Base-by-base conservation (phyloP, 2,888 invertebrate species). In the Plebejus anna region DNA sequence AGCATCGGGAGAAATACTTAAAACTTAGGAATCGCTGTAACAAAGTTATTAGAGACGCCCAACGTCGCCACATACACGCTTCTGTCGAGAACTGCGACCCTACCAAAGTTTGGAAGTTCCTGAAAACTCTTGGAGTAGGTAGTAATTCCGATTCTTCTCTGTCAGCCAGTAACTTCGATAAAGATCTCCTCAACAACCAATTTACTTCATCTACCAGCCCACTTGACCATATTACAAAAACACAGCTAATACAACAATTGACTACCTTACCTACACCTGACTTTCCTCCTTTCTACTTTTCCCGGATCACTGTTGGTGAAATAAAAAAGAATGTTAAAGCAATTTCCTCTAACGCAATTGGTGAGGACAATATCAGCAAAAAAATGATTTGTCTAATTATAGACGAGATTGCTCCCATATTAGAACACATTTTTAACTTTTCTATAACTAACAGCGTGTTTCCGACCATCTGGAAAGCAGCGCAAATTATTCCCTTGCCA, bases 21-120 rank as follows among this genome's bases (percentile, higher is more conserved):
- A 22, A 38, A n/a, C 32, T 75, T n/a, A 75, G 42, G 42, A 75
- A 75, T 75, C 75, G 75, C 38, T 75, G 75, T 36, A 75, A 75
- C 11, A 75, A n/a, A 38, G 22, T 75, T 36, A n/a, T 57, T 22
- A 75, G 59, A 7, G 59, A 75, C 36, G 75, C 75, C 7, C 59
- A 57, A 36, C 6, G 59, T 4, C 75, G 75, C 28, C 36, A 38
- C 28, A 75, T 75, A n/a, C 75, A 75, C 9, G 28, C 38, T 22
- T 66, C 28, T n/a, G 47, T 66, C 7, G 38, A 66, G 28, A 66
- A 75, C 28, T 22, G 47, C 16, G 75, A 75, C 22, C 42, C 75
- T 11, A 11, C 61, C 6, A 42, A 66, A 42, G 22, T 75, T 75
- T 75, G 66, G 61, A 66, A 75, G 13, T 75, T 66, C 22, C 61